These are phyloP conservation scores for Charadrius vociferus DNA, from an alignment of 2,113 vertebrate genomes.

Conservation along the genomic window DNA sequence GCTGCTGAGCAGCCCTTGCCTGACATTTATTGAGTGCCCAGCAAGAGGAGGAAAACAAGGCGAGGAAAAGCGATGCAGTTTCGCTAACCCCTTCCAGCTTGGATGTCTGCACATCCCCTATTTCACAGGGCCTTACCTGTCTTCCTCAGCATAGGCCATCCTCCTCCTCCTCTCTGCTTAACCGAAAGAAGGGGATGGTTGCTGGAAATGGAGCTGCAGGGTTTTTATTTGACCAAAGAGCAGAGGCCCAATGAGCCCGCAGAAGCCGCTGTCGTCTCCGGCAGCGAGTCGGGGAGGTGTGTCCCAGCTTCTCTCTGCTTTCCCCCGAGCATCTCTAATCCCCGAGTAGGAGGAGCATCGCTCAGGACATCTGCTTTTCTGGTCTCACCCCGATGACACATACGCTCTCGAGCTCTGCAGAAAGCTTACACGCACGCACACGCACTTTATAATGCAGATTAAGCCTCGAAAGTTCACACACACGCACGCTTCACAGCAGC, in stretches of 20 bases:
- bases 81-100: background rate
- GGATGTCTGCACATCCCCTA: background rate
- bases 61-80: background rate
- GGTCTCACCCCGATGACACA: background rate
- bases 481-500: background rate
- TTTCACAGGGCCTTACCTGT: slow-evolving; percentile 52
- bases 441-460: background rate
- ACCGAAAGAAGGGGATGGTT: slow-evolving; percentile 10
- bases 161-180: slow-evolving; percentile 23
- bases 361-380: slow-evolving; percentile 22
- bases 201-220: background rate
- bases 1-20: slow-evolving; percentile 7
- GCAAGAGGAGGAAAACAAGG: slow-evolving; percentile 30
- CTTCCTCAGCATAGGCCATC: slow-evolving; percentile 62
- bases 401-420: background rate
- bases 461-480: background rate
- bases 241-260: background rate
- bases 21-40: slow-evolving; percentile 65
- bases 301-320: background rate
- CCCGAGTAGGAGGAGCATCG: slow-evolving; percentile 16
- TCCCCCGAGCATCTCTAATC: slow-evolving; percentile 17
- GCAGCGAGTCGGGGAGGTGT: background rate
- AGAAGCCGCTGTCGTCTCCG: background rate
- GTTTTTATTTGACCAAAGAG: background rate
- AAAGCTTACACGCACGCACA: background rate